Evolutionary conservation across 2,888 invertebrate species (phyloP).

Genomic region (Orthosia gracilis): DNA sequence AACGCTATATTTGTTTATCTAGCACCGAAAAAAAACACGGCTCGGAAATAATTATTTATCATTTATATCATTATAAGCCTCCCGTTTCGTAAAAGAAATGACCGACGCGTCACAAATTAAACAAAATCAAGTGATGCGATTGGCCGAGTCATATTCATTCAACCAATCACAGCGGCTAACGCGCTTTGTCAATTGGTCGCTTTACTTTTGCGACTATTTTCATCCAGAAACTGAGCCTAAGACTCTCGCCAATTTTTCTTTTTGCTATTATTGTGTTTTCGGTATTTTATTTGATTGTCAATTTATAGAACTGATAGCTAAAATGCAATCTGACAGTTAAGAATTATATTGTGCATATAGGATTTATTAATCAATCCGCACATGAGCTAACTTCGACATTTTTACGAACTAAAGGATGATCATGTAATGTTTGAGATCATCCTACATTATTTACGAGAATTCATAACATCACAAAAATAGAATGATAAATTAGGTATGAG

Average conservation of each 20-base stretch:
- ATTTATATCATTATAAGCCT: not conserved
- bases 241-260: too few species aligned
- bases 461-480: slow-evolving; percentile 34
- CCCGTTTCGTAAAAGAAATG: too few species aligned
- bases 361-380: not conserved
- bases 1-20: slow-evolving; percentile 4
- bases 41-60: not conserved
- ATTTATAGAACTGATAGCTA: not conserved
- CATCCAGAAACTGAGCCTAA: too few species aligned
- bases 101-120: too few species aligned
- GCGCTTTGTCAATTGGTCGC: not conserved
- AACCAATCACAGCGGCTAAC: not conserved
- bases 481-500: slow-evolving; percentile 38
- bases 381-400: not conserved
- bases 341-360: too few species aligned
- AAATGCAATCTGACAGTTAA: not conserved
- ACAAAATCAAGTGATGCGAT: too few species aligned
- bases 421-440: not conserved
- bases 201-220: not conserved
- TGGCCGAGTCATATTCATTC: not conserved
- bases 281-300: not conserved
- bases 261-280: not conserved
- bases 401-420: not conserved
- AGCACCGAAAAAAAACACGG: not conserved
- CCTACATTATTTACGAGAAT: slow-evolving; percentile 17